Evolutionary conservation across 2,888 invertebrate genomes (phyloP).

Genomic region (Acrobasis consociella): DNA sequence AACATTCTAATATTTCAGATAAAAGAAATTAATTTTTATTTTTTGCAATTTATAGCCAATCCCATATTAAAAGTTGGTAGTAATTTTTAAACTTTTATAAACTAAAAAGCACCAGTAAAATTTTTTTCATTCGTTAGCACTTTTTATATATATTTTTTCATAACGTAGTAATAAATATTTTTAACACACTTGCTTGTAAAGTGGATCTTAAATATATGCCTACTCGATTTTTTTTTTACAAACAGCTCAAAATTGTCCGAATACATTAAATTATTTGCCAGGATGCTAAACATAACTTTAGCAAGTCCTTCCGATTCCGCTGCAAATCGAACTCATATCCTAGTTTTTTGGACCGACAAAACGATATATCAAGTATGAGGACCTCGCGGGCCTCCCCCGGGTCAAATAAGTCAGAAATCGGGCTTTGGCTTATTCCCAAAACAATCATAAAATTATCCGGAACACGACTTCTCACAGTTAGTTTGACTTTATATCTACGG

Average conservation of each 20-base stretch:
- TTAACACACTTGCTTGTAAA: too few relatives aligned
- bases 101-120: too few relatives aligned
- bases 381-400: constrained; percentile 57
- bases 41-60: too few relatives aligned
- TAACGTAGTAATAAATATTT: too few relatives aligned
- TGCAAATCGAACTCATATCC: background rate
- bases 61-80: too few relatives aligned
- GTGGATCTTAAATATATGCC: too few relatives aligned
- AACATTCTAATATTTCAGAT: too few relatives aligned
- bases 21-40: too few relatives aligned
- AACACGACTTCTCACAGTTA: constrained; percentile 44
- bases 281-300: constrained; percentile 1
- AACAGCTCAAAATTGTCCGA: background rate
- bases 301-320: constrained; percentile 6
- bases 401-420: constrained; percentile 67
- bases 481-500: constrained; percentile 30
- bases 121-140: too few relatives aligned
- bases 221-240: too few relatives aligned
- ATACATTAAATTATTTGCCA: background rate
- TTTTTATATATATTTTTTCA: too few relatives aligned
- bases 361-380: constrained; percentile 30
- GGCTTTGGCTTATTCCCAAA: constrained; percentile 75
- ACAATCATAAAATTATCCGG: constrained; percentile 65
- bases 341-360: constrained; percentile 6
- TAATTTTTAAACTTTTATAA: too few relatives aligned